Conservation (phyloP, 2,888 invertebrate genomes). For the Leptothorax acervorum region DNA sequence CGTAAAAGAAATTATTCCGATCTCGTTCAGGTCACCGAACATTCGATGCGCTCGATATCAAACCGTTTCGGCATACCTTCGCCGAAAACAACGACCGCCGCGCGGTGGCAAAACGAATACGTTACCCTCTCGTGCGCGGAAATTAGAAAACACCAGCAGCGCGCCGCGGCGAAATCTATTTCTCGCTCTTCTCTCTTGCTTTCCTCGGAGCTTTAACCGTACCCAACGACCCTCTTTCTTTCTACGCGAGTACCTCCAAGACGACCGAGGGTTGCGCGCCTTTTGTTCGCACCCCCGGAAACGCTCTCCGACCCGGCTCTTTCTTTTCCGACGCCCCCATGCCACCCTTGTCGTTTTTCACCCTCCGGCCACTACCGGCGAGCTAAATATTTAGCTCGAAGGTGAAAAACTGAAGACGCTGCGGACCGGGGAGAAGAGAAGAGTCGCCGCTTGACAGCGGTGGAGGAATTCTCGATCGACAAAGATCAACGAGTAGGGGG, state of each 20-base stretch:
- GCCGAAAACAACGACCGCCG: slow-evolving; percentile 14
- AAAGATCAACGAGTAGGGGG: slow-evolving; percentile 37
- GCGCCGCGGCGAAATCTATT: slow-evolving; percentile 39
- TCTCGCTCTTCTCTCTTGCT: slow-evolving; percentile 36
- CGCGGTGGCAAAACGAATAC: slow-evolving; percentile 23
- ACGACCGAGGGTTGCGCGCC: slow-evolving; percentile 63
- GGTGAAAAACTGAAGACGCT: slow-evolving; percentile 45
- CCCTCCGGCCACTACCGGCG: slow-evolving; percentile 51
- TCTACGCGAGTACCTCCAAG: slow-evolving; percentile 64
- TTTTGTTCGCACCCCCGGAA: slow-evolving; percentile 67
- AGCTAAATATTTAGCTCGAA: slow-evolving; percentile 66
- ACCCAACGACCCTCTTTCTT: slow-evolving; percentile 49
- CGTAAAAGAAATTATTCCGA: slow-evolving; percentile 32
- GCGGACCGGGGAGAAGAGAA: background rate
- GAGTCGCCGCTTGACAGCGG: slow-evolving; percentile 20
- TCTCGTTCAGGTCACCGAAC: slow-evolving; percentile 23
- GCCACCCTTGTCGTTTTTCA: slow-evolving; percentile 57
- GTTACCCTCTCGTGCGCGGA: slow-evolving; percentile 38
- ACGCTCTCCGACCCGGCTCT: slow-evolving; percentile 57
- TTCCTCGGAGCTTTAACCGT: slow-evolving; percentile 18
- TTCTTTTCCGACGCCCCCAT: slow-evolving; percentile 42
- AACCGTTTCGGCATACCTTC: background rate
- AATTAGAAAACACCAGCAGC: slow-evolving; percentile 50
- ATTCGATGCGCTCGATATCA: slow-evolving; percentile 16
- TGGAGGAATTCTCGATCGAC: slow-evolving; percentile 40